Conservation (phyloP, 2,888 invertebrate species). For the Anoncus sp. region DNA sequence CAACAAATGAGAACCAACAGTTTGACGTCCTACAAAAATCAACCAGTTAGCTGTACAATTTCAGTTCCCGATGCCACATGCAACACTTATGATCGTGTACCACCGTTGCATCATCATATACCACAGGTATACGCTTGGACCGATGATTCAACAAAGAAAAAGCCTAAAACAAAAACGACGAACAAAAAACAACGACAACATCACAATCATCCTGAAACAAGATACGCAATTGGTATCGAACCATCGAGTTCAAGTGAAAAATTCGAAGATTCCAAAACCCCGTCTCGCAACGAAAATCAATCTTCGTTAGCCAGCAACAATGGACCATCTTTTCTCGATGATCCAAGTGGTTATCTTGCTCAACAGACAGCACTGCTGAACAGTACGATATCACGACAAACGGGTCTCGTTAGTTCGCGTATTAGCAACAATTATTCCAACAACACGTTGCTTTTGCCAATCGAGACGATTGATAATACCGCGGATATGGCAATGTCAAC, state of each 20-base stretch:
- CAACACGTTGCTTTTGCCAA: constrained; percentile 49
- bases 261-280: constrained; percentile 42
- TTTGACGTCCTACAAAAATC: constrained; percentile 40
- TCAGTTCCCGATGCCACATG: constrained; percentile 81
- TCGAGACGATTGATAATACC: constrained; percentile 70
- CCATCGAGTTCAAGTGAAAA: constrained; percentile 75
- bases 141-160: constrained; percentile 86
- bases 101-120: constrained; percentile 89
- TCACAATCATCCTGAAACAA: constrained; percentile 64
- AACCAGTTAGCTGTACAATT: constrained; percentile 47
- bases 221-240: constrained; percentile 61
- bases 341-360: constrained; percentile 95
- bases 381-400: constrained; percentile 91
- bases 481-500: constrained; percentile 59
- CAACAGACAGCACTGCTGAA: constrained; percentile 95
- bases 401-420: constrained; percentile 82
- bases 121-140: constrained; percentile 85
- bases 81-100: constrained; percentile 88
- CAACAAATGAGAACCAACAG: constrained; percentile 61
- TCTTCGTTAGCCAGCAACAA: constrained; percentile 78
- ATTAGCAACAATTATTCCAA: constrained; percentile 54
- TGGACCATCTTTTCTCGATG: constrained; percentile 93
- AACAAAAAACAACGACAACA: constrained; percentile 79
- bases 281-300: constrained; percentile 58
- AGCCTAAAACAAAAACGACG: constrained; percentile 86